These are phyloP conservation scores for Sorex maritimensis DNA, from an alignment of 2,797 vertebrate species.

Conservation along the genomic window DNA sequence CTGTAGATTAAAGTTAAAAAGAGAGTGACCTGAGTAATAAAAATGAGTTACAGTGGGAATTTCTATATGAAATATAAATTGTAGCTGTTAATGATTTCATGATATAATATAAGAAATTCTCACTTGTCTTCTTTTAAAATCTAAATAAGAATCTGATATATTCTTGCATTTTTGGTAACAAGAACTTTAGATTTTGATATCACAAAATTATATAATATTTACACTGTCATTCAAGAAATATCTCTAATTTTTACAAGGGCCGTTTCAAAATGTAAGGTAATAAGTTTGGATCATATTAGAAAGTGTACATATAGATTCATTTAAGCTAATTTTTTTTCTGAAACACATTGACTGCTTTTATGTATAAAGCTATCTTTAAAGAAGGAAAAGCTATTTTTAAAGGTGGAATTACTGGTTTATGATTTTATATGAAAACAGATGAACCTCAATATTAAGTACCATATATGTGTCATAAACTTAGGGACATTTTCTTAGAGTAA, in stretches of 20 bases:
- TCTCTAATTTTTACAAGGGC: neutral
- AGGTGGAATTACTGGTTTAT: too few relatives aligned
- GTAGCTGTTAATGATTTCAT: neutral
- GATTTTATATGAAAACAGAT: neutral
- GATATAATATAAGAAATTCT: neutral
- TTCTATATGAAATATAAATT: neutral
- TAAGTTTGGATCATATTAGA: slow-evolving; percentile 25
- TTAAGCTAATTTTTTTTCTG: neutral
- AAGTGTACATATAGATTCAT: neutral
- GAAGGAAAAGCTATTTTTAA: too few relatives aligned
- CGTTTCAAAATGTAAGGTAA: neutral
- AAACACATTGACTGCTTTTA: neutral
- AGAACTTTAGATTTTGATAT: neutral
- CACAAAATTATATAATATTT: slow-evolving; percentile 2
- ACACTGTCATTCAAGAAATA: neutral
- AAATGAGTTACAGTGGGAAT: neutral
- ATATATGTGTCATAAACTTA: neutral
- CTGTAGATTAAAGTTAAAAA: neutral
- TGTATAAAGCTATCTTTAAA: neutral
- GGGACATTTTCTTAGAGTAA: neutral
- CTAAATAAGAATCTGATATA: neutral
- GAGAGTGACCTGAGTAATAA: neutral
- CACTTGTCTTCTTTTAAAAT: neutral
- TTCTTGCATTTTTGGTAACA: neutral
- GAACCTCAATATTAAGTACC: neutral